A percentile compares a stretch with the other conserved stretches of the same genome.
These are phyloP conservation scores for Xanthorhoe designata DNA, from an alignment of 2,888 invertebrate species.

Conservation along the genomic window DNA sequence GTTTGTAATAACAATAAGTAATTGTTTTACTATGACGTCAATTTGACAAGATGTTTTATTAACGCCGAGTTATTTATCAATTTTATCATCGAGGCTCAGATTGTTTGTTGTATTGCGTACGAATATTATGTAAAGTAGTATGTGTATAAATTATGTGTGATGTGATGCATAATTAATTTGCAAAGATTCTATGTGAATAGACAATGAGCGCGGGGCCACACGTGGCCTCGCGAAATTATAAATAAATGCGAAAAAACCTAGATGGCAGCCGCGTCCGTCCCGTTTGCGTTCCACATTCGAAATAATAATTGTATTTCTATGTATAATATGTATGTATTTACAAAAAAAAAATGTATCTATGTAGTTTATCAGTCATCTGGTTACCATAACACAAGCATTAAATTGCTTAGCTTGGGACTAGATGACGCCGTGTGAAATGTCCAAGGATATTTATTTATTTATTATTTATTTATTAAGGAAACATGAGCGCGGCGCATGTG, in stretches of 20 bases:
- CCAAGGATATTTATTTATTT: too few relatives aligned
- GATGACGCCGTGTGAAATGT: too few relatives aligned
- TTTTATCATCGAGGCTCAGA: slow-evolving; percentile 43
- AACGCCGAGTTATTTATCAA: slow-evolving; percentile 45
- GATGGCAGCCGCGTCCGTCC: slow-evolving; percentile 58
- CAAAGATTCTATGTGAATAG: slow-evolving; percentile 51
- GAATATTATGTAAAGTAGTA: slow-evolving; percentile 35
- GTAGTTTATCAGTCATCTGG: too few relatives aligned
- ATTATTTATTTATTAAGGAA: too few relatives aligned
- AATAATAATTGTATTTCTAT: slow-evolving; percentile 86
- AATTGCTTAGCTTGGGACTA: too few relatives aligned
- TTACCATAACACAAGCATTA: too few relatives aligned
- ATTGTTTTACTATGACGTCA: slow-evolving; percentile 56
- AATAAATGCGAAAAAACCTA: slow-evolving; percentile 54
- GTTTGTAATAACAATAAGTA: slow-evolving; percentile 48
- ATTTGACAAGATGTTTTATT: slow-evolving; percentile 53
- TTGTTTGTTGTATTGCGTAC: slow-evolving; percentile 42
- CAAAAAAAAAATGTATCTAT: too few relatives aligned
- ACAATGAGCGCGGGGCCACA: slow-evolving; percentile 52
- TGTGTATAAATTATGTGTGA: too few relatives aligned
- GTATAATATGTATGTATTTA: too few relatives aligned
- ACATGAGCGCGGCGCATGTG: slow-evolving; percentile 86
- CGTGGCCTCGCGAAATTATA: slow-evolving; percentile 61
- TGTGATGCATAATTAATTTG: slow-evolving; percentile 52
- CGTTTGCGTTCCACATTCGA: slow-evolving; percentile 80